Conservation (phyloP, 53 echinoderm and acorn worm genomes). For the Actinopyga echinites region DNA sequence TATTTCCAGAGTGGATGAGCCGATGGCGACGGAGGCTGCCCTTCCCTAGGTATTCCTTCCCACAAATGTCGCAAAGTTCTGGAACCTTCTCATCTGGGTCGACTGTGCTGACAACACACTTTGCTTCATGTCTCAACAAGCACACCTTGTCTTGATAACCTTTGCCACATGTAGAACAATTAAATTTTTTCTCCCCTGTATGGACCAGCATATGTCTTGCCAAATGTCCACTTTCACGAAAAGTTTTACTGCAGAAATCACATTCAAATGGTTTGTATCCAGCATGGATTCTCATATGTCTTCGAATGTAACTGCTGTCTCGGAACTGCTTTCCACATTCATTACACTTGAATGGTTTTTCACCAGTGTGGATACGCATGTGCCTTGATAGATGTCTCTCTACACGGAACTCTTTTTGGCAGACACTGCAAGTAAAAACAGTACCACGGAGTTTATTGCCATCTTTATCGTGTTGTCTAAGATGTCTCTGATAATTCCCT, state of each 20-base stretch:
- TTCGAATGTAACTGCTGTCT: constrained; percentile 28
- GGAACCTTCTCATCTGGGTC: constrained; percentile 45
- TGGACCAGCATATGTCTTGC: constrained; percentile 51
- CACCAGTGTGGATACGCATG: constrained; percentile 26
- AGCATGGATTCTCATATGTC: constrained; percentile 53
- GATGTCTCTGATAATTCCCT: constrained; percentile 37
- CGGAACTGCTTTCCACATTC: constrained; percentile 46
- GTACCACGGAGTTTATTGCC: neutral
- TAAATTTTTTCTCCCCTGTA: constrained; percentile 57
- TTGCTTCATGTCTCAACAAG: constrained; percentile 46
- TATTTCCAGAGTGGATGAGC: constrained; percentile 46
- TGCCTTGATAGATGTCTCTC: constrained; percentile 30
- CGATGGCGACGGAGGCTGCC: constrained; percentile 45
- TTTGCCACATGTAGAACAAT: constrained; percentile 59
- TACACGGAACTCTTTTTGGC: constrained; percentile 4
- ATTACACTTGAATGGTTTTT: constrained; percentile 47
- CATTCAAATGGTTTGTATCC: constrained; percentile 52
- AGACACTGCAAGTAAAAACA: neutral
- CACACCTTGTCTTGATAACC: constrained; percentile 39
- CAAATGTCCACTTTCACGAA: constrained; percentile 44
- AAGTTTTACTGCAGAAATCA: constrained; percentile 45
- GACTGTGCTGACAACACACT: constrained; percentile 37
- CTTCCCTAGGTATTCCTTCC: constrained; percentile 58
- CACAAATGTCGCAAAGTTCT: constrained; percentile 45
- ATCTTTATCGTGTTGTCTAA: neutral